phyloP scores from a whole-genome alignment of 2,797 vertebrate genomes.

The Neomorphus geoffroyi region DNA sequence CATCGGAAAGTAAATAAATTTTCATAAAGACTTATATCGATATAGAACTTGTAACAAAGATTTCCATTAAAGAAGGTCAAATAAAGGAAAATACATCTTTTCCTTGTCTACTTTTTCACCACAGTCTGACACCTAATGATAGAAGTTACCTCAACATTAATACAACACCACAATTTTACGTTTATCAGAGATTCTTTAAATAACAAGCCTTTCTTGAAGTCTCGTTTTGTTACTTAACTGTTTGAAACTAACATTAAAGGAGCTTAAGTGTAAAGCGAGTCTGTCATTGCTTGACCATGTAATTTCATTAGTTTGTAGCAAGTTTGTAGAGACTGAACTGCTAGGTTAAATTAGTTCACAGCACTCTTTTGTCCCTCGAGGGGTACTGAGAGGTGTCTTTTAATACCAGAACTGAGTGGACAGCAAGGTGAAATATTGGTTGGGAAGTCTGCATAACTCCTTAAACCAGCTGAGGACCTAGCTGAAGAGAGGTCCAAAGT shows the following conservation, averaged over 20 bases:
- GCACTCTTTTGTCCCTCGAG: conserved; percentile 15
- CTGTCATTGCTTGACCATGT: conserved; percentile 28
- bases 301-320: conserved; percentile 54
- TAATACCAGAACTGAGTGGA: conserved; percentile 26
- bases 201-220: neutral
- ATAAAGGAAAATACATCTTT: neutral
- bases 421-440: conserved; percentile 25
- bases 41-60: neutral
- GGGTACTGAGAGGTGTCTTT: conserved; percentile 24
- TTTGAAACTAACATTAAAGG: neutral
- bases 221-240: conserved; percentile 11
- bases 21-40: conserved; percentile 39
- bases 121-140: neutral
- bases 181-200: neutral
- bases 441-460: neutral
- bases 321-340: conserved; percentile 11
- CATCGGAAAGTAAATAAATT: conserved; percentile 50
- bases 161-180: neutral
- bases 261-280: neutral
- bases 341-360: conserved; percentile 53
- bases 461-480: neutral
- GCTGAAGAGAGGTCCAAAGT: neutral
- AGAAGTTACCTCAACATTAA: neutral
- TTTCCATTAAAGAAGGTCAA: conserved; percentile 23
- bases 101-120: neutral